phyloP scores from a whole-genome alignment of 2,113 vertebrate genomes.

The Calyptommatus sinebrachiatus region DNA sequence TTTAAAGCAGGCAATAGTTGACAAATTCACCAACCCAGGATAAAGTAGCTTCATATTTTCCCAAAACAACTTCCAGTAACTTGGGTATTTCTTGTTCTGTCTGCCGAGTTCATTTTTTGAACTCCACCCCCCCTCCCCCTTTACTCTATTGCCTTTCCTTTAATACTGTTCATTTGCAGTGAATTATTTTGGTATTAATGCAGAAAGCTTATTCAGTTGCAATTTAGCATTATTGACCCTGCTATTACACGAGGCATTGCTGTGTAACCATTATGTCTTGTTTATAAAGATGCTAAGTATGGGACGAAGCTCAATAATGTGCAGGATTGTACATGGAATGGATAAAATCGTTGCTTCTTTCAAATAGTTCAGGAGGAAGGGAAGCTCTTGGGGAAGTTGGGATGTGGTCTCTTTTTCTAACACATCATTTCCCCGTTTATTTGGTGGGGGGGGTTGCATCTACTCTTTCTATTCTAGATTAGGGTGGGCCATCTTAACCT shows the following conservation, averaged over 20 bases:
- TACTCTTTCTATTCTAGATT: no score
- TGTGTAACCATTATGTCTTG: conserved; percentile 46
- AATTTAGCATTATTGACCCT: conserved; percentile 46
- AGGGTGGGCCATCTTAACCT: no score
- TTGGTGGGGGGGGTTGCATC: not conserved
- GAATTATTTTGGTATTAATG: conserved; percentile 56
- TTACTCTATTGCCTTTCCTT: not conserved
- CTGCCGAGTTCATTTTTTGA: not conserved
- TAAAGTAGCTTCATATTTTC: conserved; percentile 7
- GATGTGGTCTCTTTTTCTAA: not conserved
- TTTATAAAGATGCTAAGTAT: conserved; percentile 46
- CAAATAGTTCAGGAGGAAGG: not conserved
- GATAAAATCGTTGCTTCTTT: conserved; percentile 17
- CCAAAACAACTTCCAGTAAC: conserved; percentile 28
- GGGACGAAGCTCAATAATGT: conserved; percentile 29
- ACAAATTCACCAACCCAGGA: no score
- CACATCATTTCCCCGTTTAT: not conserved
- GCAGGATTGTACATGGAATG: conserved; percentile 25
- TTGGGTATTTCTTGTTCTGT: conserved; percentile 10
- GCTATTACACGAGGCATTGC: conserved; percentile 43
- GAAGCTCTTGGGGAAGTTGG: not conserved
- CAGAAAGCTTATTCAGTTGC: conserved; percentile 13
- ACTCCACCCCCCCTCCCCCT: not conserved
- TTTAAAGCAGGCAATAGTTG: not conserved
- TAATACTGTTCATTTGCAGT: conserved; percentile 34